Evolutionary conservation across 2,797 vertebrate species (phyloP), one percentile per base, ranked within the genome.

Genomic region (Micrastur ruficollis): DNA sequence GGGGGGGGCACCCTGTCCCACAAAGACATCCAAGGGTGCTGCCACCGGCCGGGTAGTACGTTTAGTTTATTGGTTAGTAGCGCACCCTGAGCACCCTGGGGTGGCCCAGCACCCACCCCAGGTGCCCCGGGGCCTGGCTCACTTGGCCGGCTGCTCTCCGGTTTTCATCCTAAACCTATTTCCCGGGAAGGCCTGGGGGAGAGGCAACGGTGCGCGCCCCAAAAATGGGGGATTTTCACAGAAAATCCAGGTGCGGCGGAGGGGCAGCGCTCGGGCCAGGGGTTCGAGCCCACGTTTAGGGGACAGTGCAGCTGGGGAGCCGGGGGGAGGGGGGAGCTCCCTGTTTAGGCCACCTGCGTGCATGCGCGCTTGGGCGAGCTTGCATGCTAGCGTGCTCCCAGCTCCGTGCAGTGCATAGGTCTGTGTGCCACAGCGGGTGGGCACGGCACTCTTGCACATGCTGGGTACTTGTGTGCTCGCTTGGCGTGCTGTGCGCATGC

Each of bases 31-130:
- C 90, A 63, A 14, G 31, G 90, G 87, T 86, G 89, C 89, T 10
- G 5, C 63, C 11, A 12, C 16, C 11, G 13, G 72, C 53, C 1
- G 21, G 87, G 79, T 58, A 95, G 89, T 81, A 76, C 0, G 11
- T 95, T 95, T 94, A 97, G 94, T 96, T 97, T 97, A 97, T 97
- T 96, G 73, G 95, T 97, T 95, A 95, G 95, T 95, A 96, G 85
- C 1, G 27, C 75, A 66, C 67, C 72, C 38, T 1, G 6, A 94
- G 82, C 85, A 38, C 42, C n/a, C 61, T 2, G 8, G 86, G 81
- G 86, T 67, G 80, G 76, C 65, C 83, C 3, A 6, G 68, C 89
- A 81, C 72, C 82, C 72, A 76, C 94, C 63, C 72, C 0, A 6
- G 61, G 62, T n/a, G 62, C 66, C 75, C 52, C 11, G 9, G 71